Evolutionary conservation across 2,888 invertebrate species (phyloP).

Genomic region (Petrolisthes cinctipes): DNA sequence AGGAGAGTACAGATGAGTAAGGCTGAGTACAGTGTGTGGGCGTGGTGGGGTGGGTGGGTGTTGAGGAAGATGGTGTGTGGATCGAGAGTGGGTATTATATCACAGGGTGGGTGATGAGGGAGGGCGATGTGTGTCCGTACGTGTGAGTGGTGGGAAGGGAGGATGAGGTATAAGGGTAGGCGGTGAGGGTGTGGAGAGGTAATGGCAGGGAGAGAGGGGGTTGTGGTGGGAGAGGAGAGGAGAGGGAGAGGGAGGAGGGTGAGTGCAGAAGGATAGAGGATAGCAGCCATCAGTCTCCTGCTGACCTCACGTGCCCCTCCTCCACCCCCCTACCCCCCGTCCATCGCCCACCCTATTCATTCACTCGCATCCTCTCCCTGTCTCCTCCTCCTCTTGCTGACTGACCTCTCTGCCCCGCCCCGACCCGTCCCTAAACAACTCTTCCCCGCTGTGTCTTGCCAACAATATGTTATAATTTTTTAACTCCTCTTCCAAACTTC

Average conservation of each 20-base stretch:
- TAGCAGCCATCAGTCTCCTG: conserved; percentile 24
- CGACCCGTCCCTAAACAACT: not conserved
- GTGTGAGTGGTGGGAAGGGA: no score
- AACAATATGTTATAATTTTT: not conserved
- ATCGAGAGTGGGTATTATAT: no score
- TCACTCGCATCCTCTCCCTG: not conserved
- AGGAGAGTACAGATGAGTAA: no score
- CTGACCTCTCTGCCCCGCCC: not conserved
- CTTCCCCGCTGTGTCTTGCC: not conserved
- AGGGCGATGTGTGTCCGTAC: no score
- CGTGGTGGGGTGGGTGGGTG: no score
- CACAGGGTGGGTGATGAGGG: no score
- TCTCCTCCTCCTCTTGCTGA: not conserved
- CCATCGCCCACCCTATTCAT: not conserved
- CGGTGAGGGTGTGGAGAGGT: no score
- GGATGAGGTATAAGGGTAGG: no score
- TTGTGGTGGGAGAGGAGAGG: not conserved
- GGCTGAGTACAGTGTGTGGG: not conserved
- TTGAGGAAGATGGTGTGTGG: not conserved
- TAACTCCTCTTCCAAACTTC: not conserved
- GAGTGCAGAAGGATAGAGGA: conserved; percentile 10
- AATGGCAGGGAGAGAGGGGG: no score
- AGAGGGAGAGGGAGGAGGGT: not conserved
- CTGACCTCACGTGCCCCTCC: not conserved
- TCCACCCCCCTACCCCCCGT: not conserved